Base-by-base conservation (phyloP, 2,888 invertebrate species). In the Helobdella robusta region DNA sequence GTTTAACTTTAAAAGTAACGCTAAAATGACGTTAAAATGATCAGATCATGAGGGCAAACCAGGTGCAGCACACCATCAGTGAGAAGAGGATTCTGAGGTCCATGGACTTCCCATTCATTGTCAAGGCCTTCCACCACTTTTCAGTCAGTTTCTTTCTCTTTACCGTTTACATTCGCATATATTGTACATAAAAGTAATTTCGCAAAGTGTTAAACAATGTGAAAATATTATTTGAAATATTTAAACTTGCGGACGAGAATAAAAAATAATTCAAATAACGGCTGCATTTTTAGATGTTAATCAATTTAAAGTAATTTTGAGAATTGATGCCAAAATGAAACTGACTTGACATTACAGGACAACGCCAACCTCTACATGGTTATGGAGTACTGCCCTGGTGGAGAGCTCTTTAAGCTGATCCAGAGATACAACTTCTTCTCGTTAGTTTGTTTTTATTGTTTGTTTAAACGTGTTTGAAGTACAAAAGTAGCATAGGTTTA, bases 401-500 rank as follows among this genome's bases (percentile, higher is more conserved):
- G 97, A 70, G 97, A 98, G 83, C 97, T 98, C 97, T 98, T 98
- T 83, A 97, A 95, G 67, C 97, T 98, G 83, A 84, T 98, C 75
- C 87, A 97, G 73, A 91, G 95, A 83, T 93, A 94, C 74, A 95
- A 95, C 71, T 87, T 93, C 73, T 94, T 94, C 78, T 82, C 82
- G 83, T 83, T 79, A 71, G 74, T 30, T 23, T 25, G 6, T 83
- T 15, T 36, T 5, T 34, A 20, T 18, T 28, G 0, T 58, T 34
- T 61, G 18, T n/a, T 18, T 18, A 52, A 2, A 20, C 2, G 4
- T 28, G 0, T 18, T 2, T 18, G 30, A 20, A 52, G 5, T 52
- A 25, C 30, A 18, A n/a, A n/a, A n/a, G n/a, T n/a, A n/a, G n/a
- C n/a, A n/a, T n/a, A n/a, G n/a, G n/a, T n/a, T n/a, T n/a, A n/a